These are phyloP conservation scores for Mimumesa dahlbomi DNA, from an alignment of 2,888 invertebrate genomes.

Conservation along the genomic window DNA sequence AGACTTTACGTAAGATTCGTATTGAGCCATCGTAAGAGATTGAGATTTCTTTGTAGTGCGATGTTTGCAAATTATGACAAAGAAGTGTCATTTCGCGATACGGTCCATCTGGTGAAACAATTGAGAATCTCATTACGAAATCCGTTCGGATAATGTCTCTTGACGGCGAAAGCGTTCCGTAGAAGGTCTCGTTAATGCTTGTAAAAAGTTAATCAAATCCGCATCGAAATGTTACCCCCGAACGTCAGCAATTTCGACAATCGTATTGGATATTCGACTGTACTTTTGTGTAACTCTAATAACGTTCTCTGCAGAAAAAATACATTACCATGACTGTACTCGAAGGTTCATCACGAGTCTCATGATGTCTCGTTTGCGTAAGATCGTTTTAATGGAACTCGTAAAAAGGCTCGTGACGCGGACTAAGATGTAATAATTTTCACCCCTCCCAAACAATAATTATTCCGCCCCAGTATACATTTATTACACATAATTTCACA, in stretches of 20 bases:
- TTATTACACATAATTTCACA: too few species aligned
- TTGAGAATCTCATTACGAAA: neutral
- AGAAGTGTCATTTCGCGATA: slow-evolving; percentile 27
- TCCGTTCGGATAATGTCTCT: slow-evolving; percentile 13
- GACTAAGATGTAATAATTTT: slow-evolving; percentile 1
- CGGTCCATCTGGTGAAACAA: slow-evolving; percentile 36
- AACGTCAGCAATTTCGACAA: neutral
- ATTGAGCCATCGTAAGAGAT: too few species aligned
- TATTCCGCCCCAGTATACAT: neutral
- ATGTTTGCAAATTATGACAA: slow-evolving; percentile 24
- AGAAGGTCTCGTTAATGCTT: slow-evolving; percentile 23
- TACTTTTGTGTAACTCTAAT: neutral
- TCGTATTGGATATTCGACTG: neutral
- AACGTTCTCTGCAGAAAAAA: slow-evolving; percentile 27
- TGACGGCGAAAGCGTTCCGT: slow-evolving; percentile 36
- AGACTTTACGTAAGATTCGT: too few species aligned
- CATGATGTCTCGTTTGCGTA: slow-evolving; percentile 38
- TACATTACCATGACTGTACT: slow-evolving; percentile 43
- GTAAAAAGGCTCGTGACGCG: neutral
- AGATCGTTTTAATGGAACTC: slow-evolving; percentile 10
- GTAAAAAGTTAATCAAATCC: slow-evolving; percentile 46
- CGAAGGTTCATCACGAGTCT: slow-evolving; percentile 19
- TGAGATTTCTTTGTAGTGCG: slow-evolving; percentile 28
- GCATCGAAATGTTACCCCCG: slow-evolving; percentile 12
- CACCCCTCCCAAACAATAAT: neutral